Evolutionary conservation across 2,113 vertebrate genomes (phyloP).

Genomic region (Ailuropoda melanoleuca): DNA sequence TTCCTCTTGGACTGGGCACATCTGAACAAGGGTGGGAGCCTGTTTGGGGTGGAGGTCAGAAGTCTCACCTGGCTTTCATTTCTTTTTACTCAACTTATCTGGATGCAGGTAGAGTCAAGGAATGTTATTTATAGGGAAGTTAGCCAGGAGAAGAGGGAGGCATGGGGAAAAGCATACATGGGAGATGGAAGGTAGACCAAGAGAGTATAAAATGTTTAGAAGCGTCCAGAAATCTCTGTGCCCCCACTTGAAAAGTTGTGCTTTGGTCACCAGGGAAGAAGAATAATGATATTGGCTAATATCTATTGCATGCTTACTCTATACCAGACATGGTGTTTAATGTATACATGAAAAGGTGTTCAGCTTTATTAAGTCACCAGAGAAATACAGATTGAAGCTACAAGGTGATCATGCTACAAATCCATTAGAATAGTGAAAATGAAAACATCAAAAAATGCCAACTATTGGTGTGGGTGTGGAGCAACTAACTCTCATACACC

Average conservation of each 20-base stretch:
- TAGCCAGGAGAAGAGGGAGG: not conserved
- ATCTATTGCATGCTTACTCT: not conserved
- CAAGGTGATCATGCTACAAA: not conserved
- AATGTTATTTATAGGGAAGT: not conserved
- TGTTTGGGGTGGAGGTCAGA: not conserved
- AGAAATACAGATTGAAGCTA: not conserved
- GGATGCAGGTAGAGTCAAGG: not conserved
- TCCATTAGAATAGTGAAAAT: not conserved
- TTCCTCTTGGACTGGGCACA: not conserved
- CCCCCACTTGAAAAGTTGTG: not conserved
- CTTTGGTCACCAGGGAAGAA: not conserved
- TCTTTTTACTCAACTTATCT: not conserved
- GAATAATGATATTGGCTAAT: not conserved
- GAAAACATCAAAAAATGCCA: not conserved
- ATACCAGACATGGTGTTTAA: not conserved
- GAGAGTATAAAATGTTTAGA: not conserved
- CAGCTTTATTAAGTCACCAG: not conserved
- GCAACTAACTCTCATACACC: not conserved
- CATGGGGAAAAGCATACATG: not conserved
- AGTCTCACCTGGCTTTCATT: not conserved
- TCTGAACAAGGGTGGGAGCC: not conserved
- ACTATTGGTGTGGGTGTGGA: not conserved
- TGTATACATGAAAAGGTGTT: not conserved
- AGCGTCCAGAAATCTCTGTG: slow-evolving; percentile 27
- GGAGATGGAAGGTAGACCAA: not conserved